Evolutionary conservation across 1,140 invertebrate species (phyloP).

Genomic region (Halesus radiatus): DNA sequence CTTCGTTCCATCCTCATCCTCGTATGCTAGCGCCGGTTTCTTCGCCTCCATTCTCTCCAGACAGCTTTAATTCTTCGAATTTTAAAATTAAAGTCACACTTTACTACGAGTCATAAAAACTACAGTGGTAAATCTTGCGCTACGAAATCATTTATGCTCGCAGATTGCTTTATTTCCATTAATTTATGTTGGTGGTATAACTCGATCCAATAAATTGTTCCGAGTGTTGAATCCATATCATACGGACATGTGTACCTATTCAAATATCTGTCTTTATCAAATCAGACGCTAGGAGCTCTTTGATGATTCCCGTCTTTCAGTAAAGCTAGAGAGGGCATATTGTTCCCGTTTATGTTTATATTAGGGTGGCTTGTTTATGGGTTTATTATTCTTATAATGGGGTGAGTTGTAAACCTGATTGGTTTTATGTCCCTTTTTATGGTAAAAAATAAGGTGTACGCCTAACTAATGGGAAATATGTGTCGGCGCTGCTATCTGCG

Average conservation of each 20-base stretch:
- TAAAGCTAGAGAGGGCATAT: slow-evolving; percentile 24
- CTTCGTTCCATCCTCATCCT: not conserved
- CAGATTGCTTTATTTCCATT: slow-evolving; percentile 32
- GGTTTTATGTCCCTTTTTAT: slow-evolving; percentile 58
- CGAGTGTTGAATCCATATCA: slow-evolving; percentile 19
- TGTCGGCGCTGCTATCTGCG: slow-evolving; percentile 51
- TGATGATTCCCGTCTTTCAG: slow-evolving; percentile 5
- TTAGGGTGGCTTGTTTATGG: slow-evolving; percentile 51
- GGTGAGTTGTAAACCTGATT: slow-evolving; percentile 54
- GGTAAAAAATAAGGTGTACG: slow-evolving; percentile 56
- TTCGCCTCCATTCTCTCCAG: slow-evolving; percentile 6
- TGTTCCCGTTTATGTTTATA: slow-evolving; percentile 51
- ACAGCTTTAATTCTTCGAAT: not conserved
- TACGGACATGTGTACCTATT: slow-evolving; percentile 20
- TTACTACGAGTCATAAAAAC: slow-evolving; percentile 17
- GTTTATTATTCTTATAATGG: slow-evolving; percentile 56
- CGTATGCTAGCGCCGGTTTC: not conserved
- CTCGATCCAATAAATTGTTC: slow-evolving; percentile 16
- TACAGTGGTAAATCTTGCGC: slow-evolving; percentile 16
- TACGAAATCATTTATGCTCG: slow-evolving; percentile 32
- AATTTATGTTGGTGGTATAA: slow-evolving; percentile 33
- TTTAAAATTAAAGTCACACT: slow-evolving; percentile 12
- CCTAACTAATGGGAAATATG: slow-evolving; percentile 57
- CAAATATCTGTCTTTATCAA: slow-evolving; percentile 14
- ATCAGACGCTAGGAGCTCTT: not conserved